phyloP scores from a whole-genome alignment of 2,888 invertebrate species.

The Meteorus cinctellus region DNA sequence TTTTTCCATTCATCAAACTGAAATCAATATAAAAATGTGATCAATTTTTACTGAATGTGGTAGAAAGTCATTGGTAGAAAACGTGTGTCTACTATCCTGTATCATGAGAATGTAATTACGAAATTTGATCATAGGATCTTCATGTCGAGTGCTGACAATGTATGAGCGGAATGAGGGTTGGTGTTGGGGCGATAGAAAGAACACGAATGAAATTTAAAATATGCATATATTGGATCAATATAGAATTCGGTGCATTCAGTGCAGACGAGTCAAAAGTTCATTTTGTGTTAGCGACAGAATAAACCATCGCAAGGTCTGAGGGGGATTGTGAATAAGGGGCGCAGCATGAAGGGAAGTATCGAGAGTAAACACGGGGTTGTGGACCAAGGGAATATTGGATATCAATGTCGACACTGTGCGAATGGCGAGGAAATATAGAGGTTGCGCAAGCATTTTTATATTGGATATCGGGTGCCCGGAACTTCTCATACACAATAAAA shows the following conservation, averaged over 20 bases:
- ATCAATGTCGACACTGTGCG: neutral
- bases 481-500: neutral
- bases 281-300: conserved; percentile 16
- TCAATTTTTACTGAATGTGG: too few species aligned
- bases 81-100: too few species aligned
- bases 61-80: too few species aligned
- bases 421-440: neutral
- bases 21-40: too few species aligned
- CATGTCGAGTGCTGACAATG: too few species aligned
- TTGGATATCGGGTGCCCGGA: neutral
- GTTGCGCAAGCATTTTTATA: neutral
- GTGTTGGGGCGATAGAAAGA: neutral
- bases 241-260: too few species aligned
- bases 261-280: conserved; percentile 4
- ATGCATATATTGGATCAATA: neutral
- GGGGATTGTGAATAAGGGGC: neutral
- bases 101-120: too few species aligned
- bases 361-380: conserved; percentile 1
- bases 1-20: too few species aligned
- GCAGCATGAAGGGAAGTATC: neutral
- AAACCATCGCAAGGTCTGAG: neutral
- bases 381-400: conserved; percentile 12
- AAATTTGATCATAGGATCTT: too few species aligned
- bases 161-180: neutral
- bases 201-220: neutral